Conservation (phyloP, 2,113 vertebrate species). For the Notarius lentiginosus region DNA sequence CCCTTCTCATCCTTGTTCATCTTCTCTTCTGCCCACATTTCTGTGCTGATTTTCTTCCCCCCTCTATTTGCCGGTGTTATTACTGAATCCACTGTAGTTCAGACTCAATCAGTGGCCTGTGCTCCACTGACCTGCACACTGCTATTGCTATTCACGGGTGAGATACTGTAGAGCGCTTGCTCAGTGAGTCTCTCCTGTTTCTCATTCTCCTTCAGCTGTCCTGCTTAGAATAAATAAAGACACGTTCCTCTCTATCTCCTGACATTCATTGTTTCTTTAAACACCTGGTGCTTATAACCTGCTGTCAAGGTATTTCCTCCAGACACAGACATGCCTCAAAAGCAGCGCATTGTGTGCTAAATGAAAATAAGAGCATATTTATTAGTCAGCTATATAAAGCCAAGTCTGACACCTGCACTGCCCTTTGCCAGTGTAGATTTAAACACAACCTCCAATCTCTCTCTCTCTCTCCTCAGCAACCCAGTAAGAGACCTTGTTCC, state of each 20-base stretch:
- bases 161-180: conserved; percentile 15
- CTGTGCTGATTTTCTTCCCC: conserved; percentile 22
- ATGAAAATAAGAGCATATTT: neutral
- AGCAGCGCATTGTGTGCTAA: neutral
- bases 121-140: conserved; percentile 10
- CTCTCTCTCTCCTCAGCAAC: conserved; percentile 52
- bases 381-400: neutral
- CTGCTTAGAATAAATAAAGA: conserved; percentile 32
- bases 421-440: conserved; percentile 38
- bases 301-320: conserved; percentile 56
- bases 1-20: neutral
- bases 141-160: conserved; percentile 28
- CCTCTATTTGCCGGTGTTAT: conserved; percentile 15
- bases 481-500: conserved; percentile 72
- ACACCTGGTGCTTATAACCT: conserved; percentile 54
- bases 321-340: neutral
- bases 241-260: neutral
- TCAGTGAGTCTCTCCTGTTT: conserved; percentile 18
- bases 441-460: neutral
- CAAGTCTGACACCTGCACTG: neutral
- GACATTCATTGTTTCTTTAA: conserved; percentile 19
- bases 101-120: conserved; percentile 42
- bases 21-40: conserved; percentile 27
- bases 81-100: conserved; percentile 30
- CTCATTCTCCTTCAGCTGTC: conserved; percentile 13